phyloP scores from a whole-genome alignment of 2,888 invertebrate genomes.

The Ceramica pisi region DNA sequence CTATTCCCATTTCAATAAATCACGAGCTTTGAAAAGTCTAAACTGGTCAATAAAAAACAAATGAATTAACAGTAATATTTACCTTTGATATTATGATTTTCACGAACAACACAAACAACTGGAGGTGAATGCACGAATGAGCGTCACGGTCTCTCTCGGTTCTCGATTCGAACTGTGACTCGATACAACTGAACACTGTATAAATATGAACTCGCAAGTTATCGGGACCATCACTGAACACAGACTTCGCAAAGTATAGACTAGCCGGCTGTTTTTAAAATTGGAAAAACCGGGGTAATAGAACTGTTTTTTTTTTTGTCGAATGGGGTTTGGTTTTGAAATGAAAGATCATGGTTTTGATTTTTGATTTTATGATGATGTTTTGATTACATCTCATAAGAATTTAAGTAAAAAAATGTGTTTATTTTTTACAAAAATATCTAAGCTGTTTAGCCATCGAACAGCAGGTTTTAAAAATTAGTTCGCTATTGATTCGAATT shows the following conservation, averaged over 20 bases:
- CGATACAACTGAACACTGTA: constrained; percentile 58
- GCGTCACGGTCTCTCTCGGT: constrained; percentile 45
- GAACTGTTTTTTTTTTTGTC: neutral
- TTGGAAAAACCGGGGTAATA: neutral
- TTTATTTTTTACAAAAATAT: no score
- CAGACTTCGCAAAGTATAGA: constrained; percentile 53
- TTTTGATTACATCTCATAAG: neutral
- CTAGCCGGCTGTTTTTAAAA: constrained; percentile 2
- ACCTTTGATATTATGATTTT: constrained; percentile 43
- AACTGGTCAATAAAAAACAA: neutral
- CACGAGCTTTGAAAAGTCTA: neutral
- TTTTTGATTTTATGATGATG: neutral
- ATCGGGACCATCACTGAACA: constrained; percentile 34
- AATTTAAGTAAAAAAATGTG: no score
- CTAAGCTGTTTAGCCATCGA: no score
- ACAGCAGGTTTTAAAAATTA: no score
- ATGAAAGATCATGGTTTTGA: neutral
- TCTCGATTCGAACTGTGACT: constrained; percentile 65
- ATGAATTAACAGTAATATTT: constrained; percentile 24
- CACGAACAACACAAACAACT: constrained; percentile 41
- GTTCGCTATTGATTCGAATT: no score
- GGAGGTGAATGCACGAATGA: constrained; percentile 49
- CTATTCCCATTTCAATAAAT: neutral
- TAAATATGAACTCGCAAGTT: constrained; percentile 67
- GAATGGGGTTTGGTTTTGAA: neutral